These are phyloP conservation scores for Drosophila vallismaia DNA, from an alignment of 2,888 invertebrate species.

Conservation along the genomic window DNA sequence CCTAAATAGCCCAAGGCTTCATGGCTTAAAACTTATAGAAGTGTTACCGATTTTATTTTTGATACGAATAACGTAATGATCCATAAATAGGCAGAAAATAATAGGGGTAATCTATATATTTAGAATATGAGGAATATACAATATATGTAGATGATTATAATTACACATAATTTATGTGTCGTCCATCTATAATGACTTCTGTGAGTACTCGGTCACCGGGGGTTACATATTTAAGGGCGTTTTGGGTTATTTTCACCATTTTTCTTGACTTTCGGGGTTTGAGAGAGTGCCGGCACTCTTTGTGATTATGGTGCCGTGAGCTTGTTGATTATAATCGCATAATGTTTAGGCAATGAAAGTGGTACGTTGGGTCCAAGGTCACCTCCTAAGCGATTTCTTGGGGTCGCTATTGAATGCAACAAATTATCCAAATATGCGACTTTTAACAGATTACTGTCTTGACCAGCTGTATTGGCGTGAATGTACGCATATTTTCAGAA, in stretches of 20 bases:
- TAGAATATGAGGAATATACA: conserved; percentile 12
- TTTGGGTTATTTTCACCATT: conserved; percentile 14
- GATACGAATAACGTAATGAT: conserved; percentile 8
- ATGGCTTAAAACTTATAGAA: conserved; percentile 1
- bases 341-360: conserved; percentile 11
- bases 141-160: conserved; percentile 18
- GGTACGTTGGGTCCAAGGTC: background rate
- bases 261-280: background rate
- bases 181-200: conserved; percentile 27
- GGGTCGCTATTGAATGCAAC: background rate
- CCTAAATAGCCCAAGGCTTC: conserved; percentile 29
- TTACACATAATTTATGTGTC: conserved; percentile 41
- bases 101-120: background rate
- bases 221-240: conserved; percentile 4
- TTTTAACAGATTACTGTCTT: background rate
- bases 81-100: conserved; percentile 30
- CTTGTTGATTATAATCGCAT: conserved; percentile 52
- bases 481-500: conserved; percentile 5
- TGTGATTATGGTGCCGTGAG: background rate
- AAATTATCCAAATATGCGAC: background rate
- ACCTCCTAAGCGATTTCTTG: background rate
- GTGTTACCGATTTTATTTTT: conserved; percentile 10
- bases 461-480: conserved; percentile 29
- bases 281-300: background rate
- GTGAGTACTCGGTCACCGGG: conserved; percentile 1